Evolutionary conservation across 2,888 invertebrate genomes (phyloP).

Genomic region (Callyntrura sp.): DNA sequence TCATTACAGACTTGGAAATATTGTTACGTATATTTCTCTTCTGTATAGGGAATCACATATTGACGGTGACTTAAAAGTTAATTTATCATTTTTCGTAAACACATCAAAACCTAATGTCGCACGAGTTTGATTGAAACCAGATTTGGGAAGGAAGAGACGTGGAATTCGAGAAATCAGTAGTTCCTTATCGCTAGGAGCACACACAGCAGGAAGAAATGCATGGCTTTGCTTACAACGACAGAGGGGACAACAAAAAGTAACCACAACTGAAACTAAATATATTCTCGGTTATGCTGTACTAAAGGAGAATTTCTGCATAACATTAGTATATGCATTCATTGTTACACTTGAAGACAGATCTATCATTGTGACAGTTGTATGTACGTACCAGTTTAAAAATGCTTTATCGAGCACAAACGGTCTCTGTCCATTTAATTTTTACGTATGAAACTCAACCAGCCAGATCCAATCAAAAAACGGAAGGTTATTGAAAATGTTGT

Average conservation of each 20-base stretch:
- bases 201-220: background rate
- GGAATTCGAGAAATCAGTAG: background rate
- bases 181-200: background rate
- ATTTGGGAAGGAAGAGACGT: slow-evolving; percentile 17
- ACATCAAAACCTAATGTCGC: slow-evolving; percentile 5
- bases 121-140: slow-evolving; percentile 51
- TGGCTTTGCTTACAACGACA: background rate
- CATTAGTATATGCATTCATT: slow-evolving; percentile 43
- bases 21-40: too few relatives aligned
- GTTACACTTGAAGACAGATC: slow-evolving; percentile 46
- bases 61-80: too few relatives aligned
- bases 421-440: background rate
- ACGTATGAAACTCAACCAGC: slow-evolving; percentile 9
- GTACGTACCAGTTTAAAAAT: slow-evolving; percentile 6
- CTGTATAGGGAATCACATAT: too few relatives aligned
- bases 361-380: slow-evolving; percentile 67
- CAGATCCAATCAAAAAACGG: slow-evolving; percentile 56
- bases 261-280: background rate
- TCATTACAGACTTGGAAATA: too few relatives aligned
- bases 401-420: background rate
- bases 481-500: slow-evolving; percentile 29
- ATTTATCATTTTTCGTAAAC: background rate
- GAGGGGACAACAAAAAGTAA: background rate
- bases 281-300: slow-evolving; percentile 42
- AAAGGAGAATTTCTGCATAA: slow-evolving; percentile 17